Conservation (phyloP, 2,888 invertebrate species). For the Ectobius pallidus region DNA sequence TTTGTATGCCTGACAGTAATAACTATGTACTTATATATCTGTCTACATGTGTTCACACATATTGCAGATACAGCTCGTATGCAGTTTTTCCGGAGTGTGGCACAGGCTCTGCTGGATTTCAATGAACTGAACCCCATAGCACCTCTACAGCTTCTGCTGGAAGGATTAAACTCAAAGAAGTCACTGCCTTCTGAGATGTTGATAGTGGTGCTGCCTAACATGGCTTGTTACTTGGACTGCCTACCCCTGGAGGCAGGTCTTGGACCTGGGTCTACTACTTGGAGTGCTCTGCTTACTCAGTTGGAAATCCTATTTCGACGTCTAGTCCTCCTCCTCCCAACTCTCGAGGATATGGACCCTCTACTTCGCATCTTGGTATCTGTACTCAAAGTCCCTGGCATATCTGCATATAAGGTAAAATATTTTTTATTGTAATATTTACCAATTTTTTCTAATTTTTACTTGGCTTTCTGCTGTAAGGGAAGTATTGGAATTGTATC, state of each 20-base stretch:
- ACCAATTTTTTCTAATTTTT: too few relatives aligned
- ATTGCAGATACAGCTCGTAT: conserved; percentile 70
- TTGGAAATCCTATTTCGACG: conserved; percentile 86
- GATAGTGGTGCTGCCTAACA: conserved; percentile 83
- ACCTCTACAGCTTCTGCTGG: conserved; percentile 88
- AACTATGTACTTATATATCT: too few relatives aligned
- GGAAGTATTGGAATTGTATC: too few relatives aligned
- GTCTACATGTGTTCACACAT: too few relatives aligned
- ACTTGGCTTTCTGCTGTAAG: too few relatives aligned
- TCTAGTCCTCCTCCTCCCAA: conserved; percentile 71
- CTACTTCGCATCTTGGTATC: conserved; percentile 78
- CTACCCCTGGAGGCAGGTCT: conserved; percentile 77
- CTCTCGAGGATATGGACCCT: conserved; percentile 72
- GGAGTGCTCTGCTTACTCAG: conserved; percentile 82
- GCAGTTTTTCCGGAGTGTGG: conserved; percentile 93
- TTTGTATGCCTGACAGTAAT: too few relatives aligned
- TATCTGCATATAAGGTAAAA: conserved; percentile 78
- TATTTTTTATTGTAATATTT: too few relatives aligned
- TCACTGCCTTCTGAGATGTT: conserved; percentile 62
- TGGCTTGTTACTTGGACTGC: conserved; percentile 92
- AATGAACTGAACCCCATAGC: conserved; percentile 94
- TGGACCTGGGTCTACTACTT: conserved; percentile 66
- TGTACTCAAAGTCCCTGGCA: conserved; percentile 82
- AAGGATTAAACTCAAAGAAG: conserved; percentile 67
- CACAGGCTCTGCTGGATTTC: conserved; percentile 93